Conservation (phyloP, 2,888 invertebrate species). For the Oegoconia quadripuncta region DNA sequence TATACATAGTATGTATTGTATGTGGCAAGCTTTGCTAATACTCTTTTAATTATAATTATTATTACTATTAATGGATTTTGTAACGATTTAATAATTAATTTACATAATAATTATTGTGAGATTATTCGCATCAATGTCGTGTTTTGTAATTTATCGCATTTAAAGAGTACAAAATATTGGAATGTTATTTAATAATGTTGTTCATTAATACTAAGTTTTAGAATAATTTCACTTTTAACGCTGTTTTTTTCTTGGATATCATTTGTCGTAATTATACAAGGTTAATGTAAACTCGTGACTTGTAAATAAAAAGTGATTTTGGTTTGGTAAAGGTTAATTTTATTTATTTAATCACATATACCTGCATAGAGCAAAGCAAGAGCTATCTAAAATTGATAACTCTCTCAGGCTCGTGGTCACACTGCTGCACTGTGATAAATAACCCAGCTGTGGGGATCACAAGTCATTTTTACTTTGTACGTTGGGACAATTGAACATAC, state of each 20-base stretch:
- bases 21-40: constrained; percentile 64
- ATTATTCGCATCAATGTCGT: constrained; percentile 59
- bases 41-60: constrained; percentile 66
- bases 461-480: too few relatives aligned
- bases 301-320: constrained; percentile 79
- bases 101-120: constrained; percentile 71
- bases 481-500: too few relatives aligned
- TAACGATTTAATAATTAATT: constrained; percentile 75
- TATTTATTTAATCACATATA: constrained; percentile 17
- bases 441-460: too few relatives aligned
- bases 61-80: constrained; percentile 74
- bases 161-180: constrained; percentile 78
- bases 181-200: constrained; percentile 75
- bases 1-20: constrained; percentile 57
- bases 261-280: constrained; percentile 72
- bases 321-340: constrained; percentile 55
- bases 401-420: too few relatives aligned
- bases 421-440: too few relatives aligned
- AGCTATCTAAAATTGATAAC: too few relatives aligned
- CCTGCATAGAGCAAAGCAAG: too few relatives aligned
- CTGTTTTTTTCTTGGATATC: constrained; percentile 65
- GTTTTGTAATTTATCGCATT: constrained; percentile 78
- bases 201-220: constrained; percentile 73
- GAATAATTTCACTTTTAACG: constrained; percentile 71
- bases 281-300: constrained; percentile 59